Evolutionary conservation across 2,888 invertebrate species (phyloP), one percentile per base, ranked within the genome.

Genomic region (Periphyllus acericola): DNA sequence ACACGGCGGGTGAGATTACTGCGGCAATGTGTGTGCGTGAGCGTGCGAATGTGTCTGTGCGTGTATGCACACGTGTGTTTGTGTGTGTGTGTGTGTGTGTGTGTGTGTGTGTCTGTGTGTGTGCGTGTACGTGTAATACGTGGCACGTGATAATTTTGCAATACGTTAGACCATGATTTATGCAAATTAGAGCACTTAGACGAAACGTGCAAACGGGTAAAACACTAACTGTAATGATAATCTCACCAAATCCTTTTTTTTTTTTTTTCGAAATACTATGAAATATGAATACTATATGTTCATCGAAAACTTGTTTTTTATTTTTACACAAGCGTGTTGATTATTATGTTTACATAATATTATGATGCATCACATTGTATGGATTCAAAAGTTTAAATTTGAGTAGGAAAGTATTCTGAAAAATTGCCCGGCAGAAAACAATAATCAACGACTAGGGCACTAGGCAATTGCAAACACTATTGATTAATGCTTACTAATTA

Each of bases 131-230:
- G 36, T 29, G n/a, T 46, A 71, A 71, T 46, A 82, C 21, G 46
- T 21, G 52, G 34, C 3, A 52, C 72, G 82, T 83, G 72, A 55
- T 83, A 72, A 52, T 72, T 55, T 72, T 72, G 17, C 72, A 19
- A 72, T n/a, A 55, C 25, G 34, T 82, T 71, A 32, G 19, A 55
- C 52, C 52, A 46, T 46, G 72, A 32, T 72, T 8, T 55, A 72
- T 83, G 52, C 29, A 83, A 83, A 82, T 71, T 29, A 83, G 34
- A 72, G 21, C 34, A 55, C 52, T 55, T 83, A 52, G 55, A 80
- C 40, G 66, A 6, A 34, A 82, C 34, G 72, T 71, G 71, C 32
- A 72, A 17, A 72, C 46, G 66, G 52, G 71, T 72, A 82, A 34
- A 52, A 83, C 52, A 52, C 14, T 46, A 8, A 32, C n/a, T 68